These are phyloP conservation scores for Talpa occidentalis DNA, from an alignment of 2,113 vertebrate species.

Conservation along the genomic window DNA sequence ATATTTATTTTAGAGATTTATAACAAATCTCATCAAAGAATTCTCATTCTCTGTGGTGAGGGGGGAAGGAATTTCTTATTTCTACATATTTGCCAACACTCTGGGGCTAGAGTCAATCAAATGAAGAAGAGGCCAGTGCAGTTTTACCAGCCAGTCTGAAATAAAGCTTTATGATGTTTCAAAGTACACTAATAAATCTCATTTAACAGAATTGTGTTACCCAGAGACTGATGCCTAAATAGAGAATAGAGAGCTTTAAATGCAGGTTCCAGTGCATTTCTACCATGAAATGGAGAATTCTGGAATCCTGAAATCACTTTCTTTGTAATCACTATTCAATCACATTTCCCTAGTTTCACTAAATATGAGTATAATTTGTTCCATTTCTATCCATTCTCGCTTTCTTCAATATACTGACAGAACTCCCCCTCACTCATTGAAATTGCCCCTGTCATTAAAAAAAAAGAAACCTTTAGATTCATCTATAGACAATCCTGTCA, in stretches of 20 bases:
- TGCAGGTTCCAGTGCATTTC: background rate
- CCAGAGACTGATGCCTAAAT: background rate
- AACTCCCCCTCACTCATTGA: background rate
- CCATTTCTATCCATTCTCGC: background rate
- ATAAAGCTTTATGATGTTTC: background rate
- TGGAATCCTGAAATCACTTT: background rate
- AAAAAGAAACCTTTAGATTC: constrained; percentile 49
- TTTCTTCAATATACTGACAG: background rate
- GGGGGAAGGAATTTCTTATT: background rate
- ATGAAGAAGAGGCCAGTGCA: background rate
- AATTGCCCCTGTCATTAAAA: constrained; percentile 5
- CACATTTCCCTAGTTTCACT: background rate
- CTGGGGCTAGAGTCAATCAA: background rate
- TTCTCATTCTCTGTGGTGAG: background rate
- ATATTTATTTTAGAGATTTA: constrained; percentile 6
- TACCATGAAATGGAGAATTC: background rate
- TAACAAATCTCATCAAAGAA: background rate
- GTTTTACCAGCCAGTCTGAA: background rate
- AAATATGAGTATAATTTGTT: background rate
- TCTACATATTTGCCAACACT: background rate
- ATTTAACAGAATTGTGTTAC: background rate
- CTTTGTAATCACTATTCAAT: background rate
- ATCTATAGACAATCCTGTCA: background rate
- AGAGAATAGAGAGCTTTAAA: background rate
- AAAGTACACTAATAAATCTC: background rate